Evolutionary conservation across 1,140 invertebrate genomes (phyloP), one percentile per base, ranked within the genome.

Genomic region (Octopus sinensis): DNA sequence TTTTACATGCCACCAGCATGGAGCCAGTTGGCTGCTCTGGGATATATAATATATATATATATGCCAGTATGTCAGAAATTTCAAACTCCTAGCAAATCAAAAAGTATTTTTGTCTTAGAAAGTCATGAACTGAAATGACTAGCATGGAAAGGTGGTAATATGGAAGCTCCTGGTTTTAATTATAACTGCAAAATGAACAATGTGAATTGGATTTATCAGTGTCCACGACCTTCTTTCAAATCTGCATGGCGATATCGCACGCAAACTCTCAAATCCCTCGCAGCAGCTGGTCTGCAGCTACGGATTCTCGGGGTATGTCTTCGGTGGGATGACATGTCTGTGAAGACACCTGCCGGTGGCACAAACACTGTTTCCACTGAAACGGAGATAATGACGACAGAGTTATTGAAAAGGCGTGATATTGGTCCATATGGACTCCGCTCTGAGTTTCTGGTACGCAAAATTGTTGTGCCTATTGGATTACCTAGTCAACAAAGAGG

Each of bases 291-390:
- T 0, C 88, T 97, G 77, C 97, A 99, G 88, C 90, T 99, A n/a
- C 91, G 96, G 83, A 94, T 98, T 78, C 90, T 99, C 76, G 99
- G 96, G 96, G 94, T 94, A 0, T 97, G 96, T 87, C 91, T 99
- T 4, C 92, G 96, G 62, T 99, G 98, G 97, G 97, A 98, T 88
- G 98, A 99, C 88, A 96, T 99, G 94, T 93, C 93, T 76, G 85
- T 87, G 4, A 92, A 92, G 84, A 89, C 91, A 43, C 96, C 95
- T 52, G 92, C 94, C 9, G 96, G 98, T 90, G 96, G 96, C 1
- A 97, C 97, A 89, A 95, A 98, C 91, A 97, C 98, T 89, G 93
- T 98, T 3, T 98, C 97, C 0, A 98, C 96, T 1, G 97, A 99
- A 86, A 97, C 95, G 4, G 97, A 98, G 92, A 97, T 99, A 68